Base-by-base conservation (phyloP, 2,113 vertebrate genomes). In the Ophiodon elongatus region DNA sequence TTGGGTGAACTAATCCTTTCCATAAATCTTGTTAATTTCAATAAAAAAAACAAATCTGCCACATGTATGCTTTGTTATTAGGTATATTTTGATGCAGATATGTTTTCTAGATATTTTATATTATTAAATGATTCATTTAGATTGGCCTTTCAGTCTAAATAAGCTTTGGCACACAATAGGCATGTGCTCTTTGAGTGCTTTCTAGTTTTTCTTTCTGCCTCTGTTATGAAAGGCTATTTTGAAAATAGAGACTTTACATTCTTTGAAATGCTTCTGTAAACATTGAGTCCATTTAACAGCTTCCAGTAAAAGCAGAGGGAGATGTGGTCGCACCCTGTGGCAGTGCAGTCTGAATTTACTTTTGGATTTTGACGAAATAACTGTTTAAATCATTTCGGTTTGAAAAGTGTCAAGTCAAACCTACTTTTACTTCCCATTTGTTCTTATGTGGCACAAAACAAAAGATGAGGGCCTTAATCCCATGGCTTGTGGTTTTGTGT, bases 401-500 rank as follows among this genome's bases (percentile, higher is more conserved):
- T 47, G 64, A 78, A 83, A 89, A 74, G 45, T 71, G 9, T 74
- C 66, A 86, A 89, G 86, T 90, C 86, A 90, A 89, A 89, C 88
- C 82, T 50, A 79, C 70, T 88, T 90, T 88, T 67, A 85, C 86
- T 88, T 90, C 76, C 82, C 86, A 91, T 91, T 86, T 91, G 83
- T 89, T 88, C 81, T 86, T 70, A 82, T 86, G 85, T 84, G 78
- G 81, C 91, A 73, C 76, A 72, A 50, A 85, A 85, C 73, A 71
- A 85, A 86, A 91, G 82, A 89, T 90, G 84, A 89, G 79, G 63
- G 69, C 74, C 91, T 85, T 93, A 89, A 92, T 93, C 93, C 93
- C 85, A 89, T 85, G 91, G 88, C 85, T 91, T 84, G 87, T 90
- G 90, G 83, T 92, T 91, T 90, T 90, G 85, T 79, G 86, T 89